These are phyloP conservation scores for Anguilla megastoma DNA, from an alignment of 2,797 vertebrate genomes.

Conservation along the genomic window DNA sequence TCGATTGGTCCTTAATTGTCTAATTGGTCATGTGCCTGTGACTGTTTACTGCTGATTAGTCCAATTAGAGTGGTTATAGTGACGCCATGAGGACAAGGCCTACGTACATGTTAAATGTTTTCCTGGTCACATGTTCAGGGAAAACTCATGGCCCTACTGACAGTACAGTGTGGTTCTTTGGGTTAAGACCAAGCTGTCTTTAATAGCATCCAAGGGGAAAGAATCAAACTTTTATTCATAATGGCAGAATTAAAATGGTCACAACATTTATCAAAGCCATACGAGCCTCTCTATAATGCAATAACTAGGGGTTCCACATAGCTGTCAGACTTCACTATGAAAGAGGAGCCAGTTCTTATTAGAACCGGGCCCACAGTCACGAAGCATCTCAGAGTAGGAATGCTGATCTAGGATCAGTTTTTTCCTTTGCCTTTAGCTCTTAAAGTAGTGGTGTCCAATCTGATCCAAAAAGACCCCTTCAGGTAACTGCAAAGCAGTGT, in stretches of 20 bases:
- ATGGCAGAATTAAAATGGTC: neutral
- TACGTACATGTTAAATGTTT: neutral
- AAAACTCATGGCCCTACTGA: neutral
- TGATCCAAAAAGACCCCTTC: neutral
- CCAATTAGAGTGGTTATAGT: neutral
- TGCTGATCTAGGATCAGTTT: neutral
- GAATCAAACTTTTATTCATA: neutral
- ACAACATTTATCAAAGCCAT: neutral
- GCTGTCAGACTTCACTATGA: neutral
- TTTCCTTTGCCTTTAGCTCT: neutral
- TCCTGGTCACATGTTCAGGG: neutral
- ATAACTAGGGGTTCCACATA: neutral
- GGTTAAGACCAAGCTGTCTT: neutral
- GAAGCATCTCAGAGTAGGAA: neutral
- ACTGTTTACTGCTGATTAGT: neutral
- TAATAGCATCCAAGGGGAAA: neutral
- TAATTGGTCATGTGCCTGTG: neutral
- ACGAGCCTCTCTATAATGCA: neutral
- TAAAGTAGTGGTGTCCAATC: neutral
- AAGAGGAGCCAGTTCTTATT: constrained; percentile 15
- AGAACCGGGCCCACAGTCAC: neutral
- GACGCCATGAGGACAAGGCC: neutral
- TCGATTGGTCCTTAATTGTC: constrained; percentile 8
- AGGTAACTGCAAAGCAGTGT: neutral
- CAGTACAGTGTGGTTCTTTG: neutral